Evolutionary conservation across 1,140 invertebrate genomes (phyloP), one percentile per base, ranked within the genome.

Genomic region (Diorhabda elongata): DNA sequence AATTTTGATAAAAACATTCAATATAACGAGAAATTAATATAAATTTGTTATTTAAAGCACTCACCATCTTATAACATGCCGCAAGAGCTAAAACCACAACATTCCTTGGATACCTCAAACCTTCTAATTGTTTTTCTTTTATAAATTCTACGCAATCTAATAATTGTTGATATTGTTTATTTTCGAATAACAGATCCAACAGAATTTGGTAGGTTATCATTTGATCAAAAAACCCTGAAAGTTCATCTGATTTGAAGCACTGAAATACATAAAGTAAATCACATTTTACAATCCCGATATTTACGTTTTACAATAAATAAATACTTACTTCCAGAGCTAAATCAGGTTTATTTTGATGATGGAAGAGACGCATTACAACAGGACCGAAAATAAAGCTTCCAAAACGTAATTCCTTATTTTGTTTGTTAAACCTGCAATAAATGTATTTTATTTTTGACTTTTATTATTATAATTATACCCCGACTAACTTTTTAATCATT

Each of bases 351-450:
- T 93, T 88, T 5, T 93, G 78, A 74, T 86, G 81, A 77, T 93
- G 83, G 70, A 89, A 90, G 81, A 92, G 85, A 73, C 93, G 83
- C 92, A 96, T 93, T 0, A 92, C 83, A 6, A 95, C 87, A 26
- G 93, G 92, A 2, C 93, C 93, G 87, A 95, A 95, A 6, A 89
- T 79, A 82, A 89, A 95, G 72, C 84, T 89, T 11, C 90, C 88
- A 86, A 94, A 93, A 68, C 91, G 82, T 45, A 90, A 75, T 70
- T 90, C 86, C 66, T 87, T 85, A 71, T 89, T 90, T 78, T 93
- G 90, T n/a, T 80, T 75, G 73, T 91, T 87, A 76, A 91, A 95
- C 71, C 90, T 91, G 47, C 47, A 52, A 8, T 6, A 52, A 52
- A 52, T 52, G 6, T 52, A 3, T 52, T 52, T 8, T 52, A 52